phyloP scores from a whole-genome alignment of 2,888 invertebrate genomes.

The Lottia scabra region DNA sequence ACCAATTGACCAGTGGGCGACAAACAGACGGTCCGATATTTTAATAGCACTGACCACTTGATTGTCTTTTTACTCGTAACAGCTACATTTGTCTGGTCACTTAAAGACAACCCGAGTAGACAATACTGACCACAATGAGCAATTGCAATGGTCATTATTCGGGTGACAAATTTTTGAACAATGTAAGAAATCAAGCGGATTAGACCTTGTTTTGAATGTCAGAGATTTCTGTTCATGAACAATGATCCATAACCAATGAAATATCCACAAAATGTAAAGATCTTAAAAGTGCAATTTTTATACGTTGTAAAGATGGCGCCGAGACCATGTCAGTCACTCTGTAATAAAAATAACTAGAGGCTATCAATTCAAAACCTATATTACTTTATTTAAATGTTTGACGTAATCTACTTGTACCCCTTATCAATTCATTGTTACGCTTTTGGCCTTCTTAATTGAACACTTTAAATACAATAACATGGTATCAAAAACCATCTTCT shows the following conservation, averaged over 20 bases:
- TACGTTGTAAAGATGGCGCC: not conserved
- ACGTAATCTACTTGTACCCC: not conserved
- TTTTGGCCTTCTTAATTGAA: too few species aligned
- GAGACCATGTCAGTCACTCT: not conserved
- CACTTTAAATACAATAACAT: too few species aligned
- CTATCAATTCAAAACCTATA: not conserved
- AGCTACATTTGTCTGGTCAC: not conserved
- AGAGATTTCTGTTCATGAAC: not conserved
- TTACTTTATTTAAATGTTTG: not conserved
- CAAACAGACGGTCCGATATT: not conserved
- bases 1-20: slow-evolving; percentile 3
- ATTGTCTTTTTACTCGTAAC: not conserved
- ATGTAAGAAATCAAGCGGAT: not conserved
- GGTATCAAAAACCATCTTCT: too few species aligned
- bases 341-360: not conserved
- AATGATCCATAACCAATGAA: not conserved
- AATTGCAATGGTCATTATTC: not conserved
- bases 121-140: not conserved
- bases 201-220: not conserved
- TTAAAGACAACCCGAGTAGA: not conserved
- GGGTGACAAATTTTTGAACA: not conserved
- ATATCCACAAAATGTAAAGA: not conserved
- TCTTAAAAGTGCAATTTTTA: not conserved
- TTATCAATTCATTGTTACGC: too few species aligned
- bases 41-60: not conserved